Evolutionary conservation across 2,113 vertebrate genomes (phyloP).

Genomic region (Hemiprocne comata): DNA sequence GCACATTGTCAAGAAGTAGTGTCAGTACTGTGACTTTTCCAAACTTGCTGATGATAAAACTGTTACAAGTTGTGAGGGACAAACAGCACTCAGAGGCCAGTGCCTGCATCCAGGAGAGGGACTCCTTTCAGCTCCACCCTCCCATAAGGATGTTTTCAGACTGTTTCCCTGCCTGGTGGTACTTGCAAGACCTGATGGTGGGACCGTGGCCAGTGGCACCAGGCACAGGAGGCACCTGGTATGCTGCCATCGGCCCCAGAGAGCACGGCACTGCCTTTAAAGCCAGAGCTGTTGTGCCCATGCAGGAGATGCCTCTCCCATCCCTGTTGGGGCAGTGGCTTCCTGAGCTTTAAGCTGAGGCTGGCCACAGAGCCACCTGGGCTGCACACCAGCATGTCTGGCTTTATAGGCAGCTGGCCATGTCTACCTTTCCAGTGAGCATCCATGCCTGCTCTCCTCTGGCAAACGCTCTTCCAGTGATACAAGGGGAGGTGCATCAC

Average conservation of each 20-base stretch:
- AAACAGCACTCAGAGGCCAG: neutral
- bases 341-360: neutral
- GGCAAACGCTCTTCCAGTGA: neutral
- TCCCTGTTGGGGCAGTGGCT: neutral
- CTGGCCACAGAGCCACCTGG: rapidly evolving
- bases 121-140: neutral
- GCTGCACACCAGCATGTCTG: neutral
- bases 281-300: neutral
- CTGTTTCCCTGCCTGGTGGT: neutral
- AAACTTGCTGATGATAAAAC: neutral
- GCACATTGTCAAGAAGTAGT: neutral
- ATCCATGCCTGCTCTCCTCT: neutral
- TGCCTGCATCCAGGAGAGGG: neutral
- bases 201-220: neutral
- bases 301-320: neutral
- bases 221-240: rapidly evolving
- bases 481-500: rapidly evolving
- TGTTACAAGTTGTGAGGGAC: neutral
- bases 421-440: neutral
- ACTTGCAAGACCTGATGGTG: neutral
- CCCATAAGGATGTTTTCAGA: neutral
- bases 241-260: neutral
- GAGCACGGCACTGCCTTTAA: neutral
- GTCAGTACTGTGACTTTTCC: neutral
- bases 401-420: neutral